A percentile compares a stretch with the other conserved stretches of the same genome.
Conservation (phyloP, 2,113 vertebrate species). For the Megaleporinus macrocephalus region DNA sequence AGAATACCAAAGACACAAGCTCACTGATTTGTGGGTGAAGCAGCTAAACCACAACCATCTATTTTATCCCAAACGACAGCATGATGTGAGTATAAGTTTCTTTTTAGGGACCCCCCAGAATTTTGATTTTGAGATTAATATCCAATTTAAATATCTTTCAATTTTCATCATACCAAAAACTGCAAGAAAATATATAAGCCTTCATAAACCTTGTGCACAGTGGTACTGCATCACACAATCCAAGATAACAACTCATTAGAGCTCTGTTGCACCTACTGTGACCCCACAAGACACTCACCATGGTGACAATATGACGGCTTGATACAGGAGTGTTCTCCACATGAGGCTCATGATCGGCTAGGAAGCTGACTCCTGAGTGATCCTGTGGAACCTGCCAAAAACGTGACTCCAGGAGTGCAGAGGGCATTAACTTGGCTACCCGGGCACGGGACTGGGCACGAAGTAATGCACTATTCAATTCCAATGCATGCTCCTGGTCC, state of each 20-base stretch:
- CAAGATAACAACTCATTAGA: background rate
- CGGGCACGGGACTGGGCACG: conserved; percentile 28
- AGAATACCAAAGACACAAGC: too few species aligned
- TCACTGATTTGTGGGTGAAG: too few species aligned
- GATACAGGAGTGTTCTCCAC: conserved; percentile 51
- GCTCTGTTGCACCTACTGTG: background rate
- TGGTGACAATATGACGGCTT: conserved; percentile 51
- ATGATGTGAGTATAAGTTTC: too few species aligned
- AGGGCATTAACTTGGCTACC: conserved; percentile 44
- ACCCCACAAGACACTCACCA: conserved; percentile 51
- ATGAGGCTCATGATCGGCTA: conserved; percentile 49
- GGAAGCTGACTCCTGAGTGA: conserved; percentile 36
- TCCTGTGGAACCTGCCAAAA: conserved; percentile 44
- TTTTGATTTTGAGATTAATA: too few species aligned
- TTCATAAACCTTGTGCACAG: background rate
- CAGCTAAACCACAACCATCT: too few species aligned
- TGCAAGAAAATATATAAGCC: background rate
- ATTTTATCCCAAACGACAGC: too few species aligned
- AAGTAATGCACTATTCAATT: conserved; percentile 9
- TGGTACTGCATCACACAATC: background rate
- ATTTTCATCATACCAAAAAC: background rate
- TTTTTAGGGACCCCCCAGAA: too few species aligned
- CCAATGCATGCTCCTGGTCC: conserved; percentile 15
- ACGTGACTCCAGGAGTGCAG: conserved; percentile 28
- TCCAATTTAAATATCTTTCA: background rate